Evolutionary conservation across 2,113 vertebrate species (phyloP).

Genomic region (Podiceps cristatus): DNA sequence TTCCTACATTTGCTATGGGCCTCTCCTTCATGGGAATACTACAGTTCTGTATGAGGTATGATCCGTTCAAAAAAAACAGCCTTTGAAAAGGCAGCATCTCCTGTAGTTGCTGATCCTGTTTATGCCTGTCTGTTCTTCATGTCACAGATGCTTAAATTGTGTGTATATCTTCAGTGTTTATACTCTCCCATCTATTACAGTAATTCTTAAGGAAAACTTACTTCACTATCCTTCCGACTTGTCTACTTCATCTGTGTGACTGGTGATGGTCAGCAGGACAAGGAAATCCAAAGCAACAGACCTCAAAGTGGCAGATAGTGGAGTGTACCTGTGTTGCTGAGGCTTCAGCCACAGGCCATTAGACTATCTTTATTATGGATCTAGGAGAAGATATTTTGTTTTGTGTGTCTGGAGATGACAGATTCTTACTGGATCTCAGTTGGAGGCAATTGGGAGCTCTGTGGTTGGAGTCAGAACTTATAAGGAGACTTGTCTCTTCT

Average conservation of each 20-base stretch:
- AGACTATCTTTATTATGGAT: not conserved
- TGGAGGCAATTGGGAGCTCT: not conserved
- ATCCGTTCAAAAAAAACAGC: not conserved
- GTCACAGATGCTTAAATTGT: not conserved
- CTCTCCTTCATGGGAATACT: conserved; percentile 93
- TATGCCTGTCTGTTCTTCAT: not conserved
- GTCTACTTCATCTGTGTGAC: not conserved
- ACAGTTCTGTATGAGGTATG: conserved; percentile 94
- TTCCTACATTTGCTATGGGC: conserved; percentile 96
- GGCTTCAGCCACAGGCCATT: not conserved
- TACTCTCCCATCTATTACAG: not conserved
- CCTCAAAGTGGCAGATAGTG: not conserved
- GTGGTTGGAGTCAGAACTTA: not conserved
- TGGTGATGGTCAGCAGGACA: rapidly evolving
- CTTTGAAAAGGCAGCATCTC: not conserved
- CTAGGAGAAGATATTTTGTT: not conserved
- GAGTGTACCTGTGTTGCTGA: not conserved
- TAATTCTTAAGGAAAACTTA: not conserved
- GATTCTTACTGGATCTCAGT: not conserved
- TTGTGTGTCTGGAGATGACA: not conserved
- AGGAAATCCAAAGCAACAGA: not conserved
- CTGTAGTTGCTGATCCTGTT: not conserved
- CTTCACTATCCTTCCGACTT: not conserved
- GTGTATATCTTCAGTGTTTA: not conserved
- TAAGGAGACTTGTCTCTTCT: not conserved